Evolutionary conservation across 2,797 vertebrate genomes (phyloP).

Genomic region (Ptychadena robeensis): DNA sequence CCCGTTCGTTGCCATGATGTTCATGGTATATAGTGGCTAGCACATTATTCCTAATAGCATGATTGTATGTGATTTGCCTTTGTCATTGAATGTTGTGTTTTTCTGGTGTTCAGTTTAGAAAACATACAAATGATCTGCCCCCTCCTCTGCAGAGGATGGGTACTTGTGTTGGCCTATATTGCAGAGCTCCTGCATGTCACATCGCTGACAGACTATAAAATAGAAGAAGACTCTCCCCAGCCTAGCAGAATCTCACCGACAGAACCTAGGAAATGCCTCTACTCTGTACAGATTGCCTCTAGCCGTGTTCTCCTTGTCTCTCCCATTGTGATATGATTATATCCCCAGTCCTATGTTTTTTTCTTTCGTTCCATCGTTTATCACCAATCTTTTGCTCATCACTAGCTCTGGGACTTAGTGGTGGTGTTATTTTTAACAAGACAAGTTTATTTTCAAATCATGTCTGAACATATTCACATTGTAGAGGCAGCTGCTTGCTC

Average conservation of each 20-base stretch:
- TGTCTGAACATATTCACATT: slow-evolving; percentile 14
- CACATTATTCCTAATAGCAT: not conserved
- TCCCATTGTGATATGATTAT: not conserved
- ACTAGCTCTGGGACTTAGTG: not conserved
- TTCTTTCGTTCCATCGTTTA: not conserved
- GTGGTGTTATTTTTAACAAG: slow-evolving; percentile 32
- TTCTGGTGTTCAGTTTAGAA: too few species aligned
- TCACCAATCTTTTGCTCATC: not conserved
- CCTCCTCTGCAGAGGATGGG: not conserved
- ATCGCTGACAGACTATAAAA: not conserved
- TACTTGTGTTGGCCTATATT: not conserved
- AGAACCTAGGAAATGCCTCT: not conserved
- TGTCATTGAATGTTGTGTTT: not conserved
- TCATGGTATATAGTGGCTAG: not conserved
- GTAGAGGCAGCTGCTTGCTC: slow-evolving; percentile 37
- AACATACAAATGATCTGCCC: not conserved
- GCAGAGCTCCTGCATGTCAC: not conserved
- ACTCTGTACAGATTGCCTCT: not conserved
- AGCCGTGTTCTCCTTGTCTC: not conserved
- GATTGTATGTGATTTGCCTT: not conserved
- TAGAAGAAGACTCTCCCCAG: not conserved
- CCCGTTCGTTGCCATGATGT: too few species aligned
- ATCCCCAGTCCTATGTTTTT: not conserved
- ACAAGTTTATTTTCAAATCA: slow-evolving; percentile 9
- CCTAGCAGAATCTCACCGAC: not conserved